These are phyloP conservation scores for Venustaconcha ellipsiformis DNA, from an alignment of 1,140 invertebrate species.

Conservation along the genomic window DNA sequence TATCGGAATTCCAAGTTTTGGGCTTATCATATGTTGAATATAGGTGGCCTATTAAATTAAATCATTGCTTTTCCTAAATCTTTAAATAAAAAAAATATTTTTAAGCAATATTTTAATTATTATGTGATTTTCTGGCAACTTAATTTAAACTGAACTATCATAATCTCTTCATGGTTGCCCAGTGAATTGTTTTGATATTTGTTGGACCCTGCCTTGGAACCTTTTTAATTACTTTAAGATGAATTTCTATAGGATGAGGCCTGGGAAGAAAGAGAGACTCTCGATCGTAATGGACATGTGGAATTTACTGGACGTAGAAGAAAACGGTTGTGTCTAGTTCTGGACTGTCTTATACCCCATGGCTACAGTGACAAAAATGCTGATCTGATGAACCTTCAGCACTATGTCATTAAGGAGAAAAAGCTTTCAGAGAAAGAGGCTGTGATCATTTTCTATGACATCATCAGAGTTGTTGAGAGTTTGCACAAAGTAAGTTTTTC, in stretches of 20 bases:
- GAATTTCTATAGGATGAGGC: constrained; percentile 75
- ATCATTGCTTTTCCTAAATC: too few species aligned
- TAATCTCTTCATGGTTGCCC: too few species aligned
- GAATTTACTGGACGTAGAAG: constrained; percentile 76
- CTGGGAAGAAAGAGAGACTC: constrained; percentile 75
- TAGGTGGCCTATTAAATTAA: too few species aligned
- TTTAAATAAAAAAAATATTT: too few species aligned
- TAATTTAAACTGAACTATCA: too few species aligned
- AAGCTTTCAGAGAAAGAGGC: constrained; percentile 83
- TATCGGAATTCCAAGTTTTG: too few species aligned
- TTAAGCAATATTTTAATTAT: too few species aligned
- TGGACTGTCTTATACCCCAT: constrained; percentile 83
- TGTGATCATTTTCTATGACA: constrained; percentile 82
- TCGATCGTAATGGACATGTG: constrained; percentile 66
- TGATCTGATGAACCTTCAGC: constrained; percentile 82
- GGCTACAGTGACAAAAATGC: constrained; percentile 79
- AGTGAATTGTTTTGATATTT: too few species aligned
- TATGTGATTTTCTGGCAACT: too few species aligned
- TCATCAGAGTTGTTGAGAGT: constrained; percentile 80
- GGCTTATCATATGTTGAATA: too few species aligned
- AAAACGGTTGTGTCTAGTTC: constrained; percentile 79
- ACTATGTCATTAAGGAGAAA: constrained; percentile 86
- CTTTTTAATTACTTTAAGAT: too few species aligned
- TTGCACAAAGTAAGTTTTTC: constrained; percentile 77
- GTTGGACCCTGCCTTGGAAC: too few species aligned